Evolutionary conservation across 1,140 invertebrate species (phyloP), one percentile per base, ranked within the genome.

Genomic region (Neomicropteryx cornuta): DNA sequence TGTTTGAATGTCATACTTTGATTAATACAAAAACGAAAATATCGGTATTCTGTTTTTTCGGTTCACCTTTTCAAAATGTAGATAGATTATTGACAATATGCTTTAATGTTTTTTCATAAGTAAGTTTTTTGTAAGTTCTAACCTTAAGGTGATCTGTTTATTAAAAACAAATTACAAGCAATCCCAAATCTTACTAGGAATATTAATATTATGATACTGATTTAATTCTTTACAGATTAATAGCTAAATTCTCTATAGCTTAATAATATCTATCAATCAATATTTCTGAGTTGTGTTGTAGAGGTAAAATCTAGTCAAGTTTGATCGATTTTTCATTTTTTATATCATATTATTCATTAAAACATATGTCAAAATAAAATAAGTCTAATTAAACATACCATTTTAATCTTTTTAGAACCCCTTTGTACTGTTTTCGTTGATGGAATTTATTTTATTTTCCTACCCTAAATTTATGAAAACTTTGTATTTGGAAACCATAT

Each of bases 241-340:
- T 13, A 8, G 8, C 8, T 8, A 8, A 27, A 27, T 13, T 27
- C 8, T 27, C 23, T 27, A 8, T 8, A 8, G 8, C 23, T 27
- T 8, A 27, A 8, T 27, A 27, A 27, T 8, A 27, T 8, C 23
- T 8, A 3, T 36, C 18, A 36, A 18, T 36, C 18, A 2, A 23
- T 18, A 14, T 23, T 8, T 36, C 34, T 4, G 3, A 14, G 5
- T 17, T 5, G 8, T 5, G 18, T 17, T n/a, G 5, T 13, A 18
- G n/a, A 5, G 11, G 17, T 33, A 33, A 33, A 14, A 13, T 3
- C 18, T 13, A 11, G 3, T 18, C 13, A 22, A 22, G n/a, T 35
- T 4, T 52, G 8, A 27, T 27, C 6, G 6, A 8, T 8, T 27
- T 27, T n/a, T 27, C n/a, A 27, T 27, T 27, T 27, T 8, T 27